Evolutionary conservation across 2,113 vertebrate species (phyloP).

Genomic region (Eublepharis macularius): DNA sequence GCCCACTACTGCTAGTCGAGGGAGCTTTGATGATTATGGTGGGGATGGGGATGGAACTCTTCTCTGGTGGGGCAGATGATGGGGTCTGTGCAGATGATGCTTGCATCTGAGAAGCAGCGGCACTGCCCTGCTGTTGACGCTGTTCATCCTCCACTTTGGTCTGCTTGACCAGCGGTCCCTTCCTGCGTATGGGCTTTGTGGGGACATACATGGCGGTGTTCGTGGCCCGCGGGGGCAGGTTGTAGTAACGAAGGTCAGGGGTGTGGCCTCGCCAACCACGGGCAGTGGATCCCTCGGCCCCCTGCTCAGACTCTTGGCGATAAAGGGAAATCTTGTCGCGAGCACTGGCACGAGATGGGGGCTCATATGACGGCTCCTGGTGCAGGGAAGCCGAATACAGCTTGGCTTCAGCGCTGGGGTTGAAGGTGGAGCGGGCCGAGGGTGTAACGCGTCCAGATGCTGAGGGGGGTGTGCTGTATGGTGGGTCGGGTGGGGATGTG

Average conservation of each 20-base stretch:
- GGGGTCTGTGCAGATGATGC: constrained; percentile 43
- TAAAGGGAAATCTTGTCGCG: constrained; percentile 79
- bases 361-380: constrained; percentile 77
- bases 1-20: constrained; percentile 93
- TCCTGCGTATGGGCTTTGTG: constrained; percentile 79
- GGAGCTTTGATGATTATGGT: constrained; percentile 94
- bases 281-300: constrained; percentile 57
- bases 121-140: constrained; percentile 52
- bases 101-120: constrained; percentile 35
- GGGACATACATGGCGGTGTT: constrained; percentile 76
- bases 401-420: constrained; percentile 58
- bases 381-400: constrained; percentile 57
- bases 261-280: constrained; percentile 69
- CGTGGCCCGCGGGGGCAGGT: constrained; percentile 67
- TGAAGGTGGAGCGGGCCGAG: constrained; percentile 61
- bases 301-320: constrained; percentile 65
- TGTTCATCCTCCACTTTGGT: constrained; percentile 87
- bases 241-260: constrained; percentile 71
- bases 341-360: constrained; percentile 63
- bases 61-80: constrained; percentile 78
- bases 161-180: constrained; percentile 90
- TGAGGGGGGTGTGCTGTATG: constrained; percentile 83
- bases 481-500: constrained; percentile 88
- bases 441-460: constrained; percentile 64
- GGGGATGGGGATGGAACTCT: constrained; percentile 92